Percentiles rank a stretch among this genome's conserved stretches.
Evolutionary conservation across 2,113 vertebrate genomes (phyloP).

Genomic region (Dolichallabes microphthalmus): DNA sequence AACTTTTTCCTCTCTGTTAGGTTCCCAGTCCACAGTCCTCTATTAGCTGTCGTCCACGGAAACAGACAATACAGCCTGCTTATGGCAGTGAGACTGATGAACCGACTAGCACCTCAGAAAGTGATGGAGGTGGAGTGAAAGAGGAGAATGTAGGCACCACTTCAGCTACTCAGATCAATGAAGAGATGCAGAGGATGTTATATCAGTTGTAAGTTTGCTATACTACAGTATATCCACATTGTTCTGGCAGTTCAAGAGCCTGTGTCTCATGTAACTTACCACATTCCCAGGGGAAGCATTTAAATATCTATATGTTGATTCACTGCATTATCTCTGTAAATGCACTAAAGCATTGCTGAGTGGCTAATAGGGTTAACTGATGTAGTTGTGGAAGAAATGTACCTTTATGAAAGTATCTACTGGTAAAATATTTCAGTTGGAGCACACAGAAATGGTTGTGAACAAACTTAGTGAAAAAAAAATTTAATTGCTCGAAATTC

Average conservation of each 20-base stretch:
- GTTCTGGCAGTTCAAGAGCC: background rate
- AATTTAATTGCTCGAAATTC: background rate
- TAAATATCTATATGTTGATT: background rate
- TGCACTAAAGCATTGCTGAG: background rate
- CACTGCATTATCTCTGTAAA: background rate
- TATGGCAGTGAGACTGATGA: constrained; percentile 73
- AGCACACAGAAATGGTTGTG: background rate
- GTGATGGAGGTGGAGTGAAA: constrained; percentile 64
- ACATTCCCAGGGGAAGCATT: background rate
- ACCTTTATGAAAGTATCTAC: background rate
- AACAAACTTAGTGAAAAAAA: background rate
- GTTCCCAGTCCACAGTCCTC: constrained; percentile 67
- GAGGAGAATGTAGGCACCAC: constrained; percentile 80
- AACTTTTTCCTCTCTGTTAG: constrained; percentile 54
- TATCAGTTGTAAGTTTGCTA: constrained; percentile 86
- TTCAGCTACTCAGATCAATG: constrained; percentile 85
- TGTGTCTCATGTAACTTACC: background rate
- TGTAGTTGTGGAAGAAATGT: background rate
- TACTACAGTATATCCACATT: background rate
- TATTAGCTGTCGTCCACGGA: constrained; percentile 67
- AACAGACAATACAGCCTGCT: constrained; percentile 64
- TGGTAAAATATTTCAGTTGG: background rate
- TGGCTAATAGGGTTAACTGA: background rate
- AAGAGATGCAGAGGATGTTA: constrained; percentile 98
- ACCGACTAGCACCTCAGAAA: constrained; percentile 71